phyloP scores from a whole-genome alignment of 2,113 vertebrate genomes.

The Macroglossus sobrinus region DNA sequence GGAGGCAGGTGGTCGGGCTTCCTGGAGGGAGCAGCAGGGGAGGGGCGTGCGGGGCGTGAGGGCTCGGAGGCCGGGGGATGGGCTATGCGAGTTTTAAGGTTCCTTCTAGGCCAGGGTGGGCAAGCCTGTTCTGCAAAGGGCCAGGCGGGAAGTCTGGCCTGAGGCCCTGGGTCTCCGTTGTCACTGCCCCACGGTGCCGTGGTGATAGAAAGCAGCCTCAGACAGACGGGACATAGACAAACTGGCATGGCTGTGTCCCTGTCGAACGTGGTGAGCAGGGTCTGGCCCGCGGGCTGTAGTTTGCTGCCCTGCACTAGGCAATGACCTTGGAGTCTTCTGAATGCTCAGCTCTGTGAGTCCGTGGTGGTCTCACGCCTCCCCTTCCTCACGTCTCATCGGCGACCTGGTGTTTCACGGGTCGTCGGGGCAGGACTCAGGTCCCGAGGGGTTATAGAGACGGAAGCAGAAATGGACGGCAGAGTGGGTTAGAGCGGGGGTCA shows the following conservation, averaged over 20 bases:
- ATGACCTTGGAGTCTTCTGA: background rate
- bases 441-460: background rate
- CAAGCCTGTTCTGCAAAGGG: background rate
- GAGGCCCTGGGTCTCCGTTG: background rate
- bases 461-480: background rate
- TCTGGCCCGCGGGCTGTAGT: background rate
- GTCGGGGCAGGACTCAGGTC: background rate
- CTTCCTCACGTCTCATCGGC: background rate
- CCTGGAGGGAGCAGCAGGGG: background rate
- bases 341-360: background rate
- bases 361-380: background rate
- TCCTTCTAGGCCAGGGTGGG: background rate
- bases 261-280: fast-evolving
- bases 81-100: background rate
- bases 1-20: background rate
- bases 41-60: background rate
- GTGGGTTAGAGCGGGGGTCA: background rate
- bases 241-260: background rate
- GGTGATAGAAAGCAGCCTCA: background rate
- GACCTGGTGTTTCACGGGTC: background rate
- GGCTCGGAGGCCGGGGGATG: background rate
- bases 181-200: background rate
- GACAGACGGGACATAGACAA: fast-evolving
- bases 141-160: too few species aligned
- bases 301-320: fast-evolving